Conservation (phyloP, 1,140 invertebrate genomes). For the Drosophila tropicalis region DNA sequence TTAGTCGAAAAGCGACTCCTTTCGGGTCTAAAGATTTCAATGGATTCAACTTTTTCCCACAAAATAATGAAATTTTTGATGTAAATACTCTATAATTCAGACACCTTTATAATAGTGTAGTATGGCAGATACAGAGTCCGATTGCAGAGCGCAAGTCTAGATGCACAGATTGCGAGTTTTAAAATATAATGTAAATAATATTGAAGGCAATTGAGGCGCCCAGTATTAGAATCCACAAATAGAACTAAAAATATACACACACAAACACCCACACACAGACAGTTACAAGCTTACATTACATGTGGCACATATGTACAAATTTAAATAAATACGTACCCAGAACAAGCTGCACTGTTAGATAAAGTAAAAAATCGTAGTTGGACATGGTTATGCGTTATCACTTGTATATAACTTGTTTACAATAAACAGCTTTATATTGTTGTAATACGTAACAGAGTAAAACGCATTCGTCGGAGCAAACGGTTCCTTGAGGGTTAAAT, state of each 20-base stretch:
- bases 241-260: conserved; percentile 21
- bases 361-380: conserved; percentile 62
- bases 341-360: conserved; percentile 67
- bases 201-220: conserved; percentile 44
- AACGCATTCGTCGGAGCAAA: conserved; percentile 26
- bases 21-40: too few species aligned
- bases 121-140: neutral
- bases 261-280: conserved; percentile 19
- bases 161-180: neutral
- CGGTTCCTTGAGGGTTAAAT: conserved; percentile 18
- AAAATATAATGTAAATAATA: conserved; percentile 48
- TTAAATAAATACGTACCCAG: conserved; percentile 60
- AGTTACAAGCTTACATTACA: neutral
- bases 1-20: too few species aligned
- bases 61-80: too few species aligned
- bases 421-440: conserved; percentile 29
- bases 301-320: neutral
- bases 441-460: conserved; percentile 60
- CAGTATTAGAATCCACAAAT: conserved; percentile 4
- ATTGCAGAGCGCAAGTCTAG: conserved; percentile 27
- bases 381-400: conserved; percentile 65
- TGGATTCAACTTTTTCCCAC: too few species aligned
- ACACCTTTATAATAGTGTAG: neutral
- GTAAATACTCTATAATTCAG: too few species aligned
- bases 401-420: conserved; percentile 63